Conservation (phyloP, 2,113 vertebrate species). For the Phocoena sinus region DNA sequence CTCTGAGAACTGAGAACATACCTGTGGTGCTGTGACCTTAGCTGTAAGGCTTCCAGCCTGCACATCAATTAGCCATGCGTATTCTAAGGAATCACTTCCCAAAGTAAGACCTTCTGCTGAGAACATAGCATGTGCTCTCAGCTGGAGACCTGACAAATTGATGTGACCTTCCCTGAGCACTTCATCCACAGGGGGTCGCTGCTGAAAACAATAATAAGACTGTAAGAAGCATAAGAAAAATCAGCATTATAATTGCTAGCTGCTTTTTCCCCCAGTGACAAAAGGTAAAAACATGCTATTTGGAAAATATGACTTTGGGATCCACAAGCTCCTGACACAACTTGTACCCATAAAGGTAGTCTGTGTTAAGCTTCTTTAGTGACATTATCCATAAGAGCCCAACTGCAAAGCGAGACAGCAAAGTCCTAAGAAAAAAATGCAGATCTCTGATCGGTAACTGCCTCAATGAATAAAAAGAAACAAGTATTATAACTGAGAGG, state of each 20-base stretch:
- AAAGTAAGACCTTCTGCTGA: constrained; percentile 92
- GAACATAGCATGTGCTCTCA: constrained; percentile 98
- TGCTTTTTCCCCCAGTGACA: neutral
- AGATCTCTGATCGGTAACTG: neutral
- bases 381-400: neutral
- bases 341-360: neutral
- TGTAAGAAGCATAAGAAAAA: constrained; percentile 1
- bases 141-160: constrained; percentile 93
- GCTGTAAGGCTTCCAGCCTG: constrained; percentile 94
- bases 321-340: neutral
- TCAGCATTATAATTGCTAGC: neutral
- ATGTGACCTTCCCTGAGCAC: constrained; percentile 94
- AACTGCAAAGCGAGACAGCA: neutral
- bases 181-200: constrained; percentile 92
- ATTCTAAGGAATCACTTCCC: constrained; percentile 93
- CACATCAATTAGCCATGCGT: constrained; percentile 97
- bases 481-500: neutral
- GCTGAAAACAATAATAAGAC: constrained; percentile 38
- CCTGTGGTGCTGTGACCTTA: constrained; percentile 95
- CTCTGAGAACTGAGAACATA: constrained; percentile 55
- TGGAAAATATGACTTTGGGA: neutral
- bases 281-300: neutral
- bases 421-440: neutral
- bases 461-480: neutral
- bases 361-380: neutral